Percentiles rank a stretch among this genome's conserved stretches.
These are phyloP conservation scores for Latrodectus elegans DNA, from an alignment of 2,888 invertebrate species.

Conservation along the genomic window DNA sequence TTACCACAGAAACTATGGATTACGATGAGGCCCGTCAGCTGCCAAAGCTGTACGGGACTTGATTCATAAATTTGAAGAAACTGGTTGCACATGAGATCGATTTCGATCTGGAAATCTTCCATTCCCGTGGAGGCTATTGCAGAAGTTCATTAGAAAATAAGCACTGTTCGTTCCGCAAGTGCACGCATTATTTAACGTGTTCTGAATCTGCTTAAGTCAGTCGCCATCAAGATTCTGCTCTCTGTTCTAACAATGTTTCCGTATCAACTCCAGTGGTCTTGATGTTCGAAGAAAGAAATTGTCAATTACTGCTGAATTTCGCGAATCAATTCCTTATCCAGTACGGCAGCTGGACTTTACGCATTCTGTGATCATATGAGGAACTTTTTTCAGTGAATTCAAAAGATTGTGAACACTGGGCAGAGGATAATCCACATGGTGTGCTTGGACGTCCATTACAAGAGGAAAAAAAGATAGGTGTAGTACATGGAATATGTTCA, in stretches of 20 bases:
- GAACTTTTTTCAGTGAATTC: not conserved
- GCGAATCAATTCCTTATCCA: not conserved
- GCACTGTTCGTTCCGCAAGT: not conserved
- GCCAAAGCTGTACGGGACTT: not conserved
- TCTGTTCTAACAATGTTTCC: not conserved
- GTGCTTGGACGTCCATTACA: no score
- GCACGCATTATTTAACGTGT: not conserved
- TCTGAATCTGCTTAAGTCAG: not conserved
- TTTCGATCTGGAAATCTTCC: not conserved
- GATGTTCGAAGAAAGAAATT: not conserved
- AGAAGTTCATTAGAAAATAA: not conserved
- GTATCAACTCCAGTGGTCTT: not conserved
- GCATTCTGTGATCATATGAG: not conserved
- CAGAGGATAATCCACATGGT: no score
- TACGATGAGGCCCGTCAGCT: not conserved
- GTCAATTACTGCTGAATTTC: not conserved
- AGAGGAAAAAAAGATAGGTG: no score
- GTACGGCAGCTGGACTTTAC: slow-evolving; percentile 1
- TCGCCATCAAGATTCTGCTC: not conserved
- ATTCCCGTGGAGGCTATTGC: not conserved
- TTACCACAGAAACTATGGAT: not conserved
- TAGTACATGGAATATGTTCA: no score
- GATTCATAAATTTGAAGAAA: not conserved
- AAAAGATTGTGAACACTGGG: no score
- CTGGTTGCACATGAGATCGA: not conserved